phyloP scores from a whole-genome alignment of 2,113 vertebrate genomes.

The Madoqua kirkii region DNA sequence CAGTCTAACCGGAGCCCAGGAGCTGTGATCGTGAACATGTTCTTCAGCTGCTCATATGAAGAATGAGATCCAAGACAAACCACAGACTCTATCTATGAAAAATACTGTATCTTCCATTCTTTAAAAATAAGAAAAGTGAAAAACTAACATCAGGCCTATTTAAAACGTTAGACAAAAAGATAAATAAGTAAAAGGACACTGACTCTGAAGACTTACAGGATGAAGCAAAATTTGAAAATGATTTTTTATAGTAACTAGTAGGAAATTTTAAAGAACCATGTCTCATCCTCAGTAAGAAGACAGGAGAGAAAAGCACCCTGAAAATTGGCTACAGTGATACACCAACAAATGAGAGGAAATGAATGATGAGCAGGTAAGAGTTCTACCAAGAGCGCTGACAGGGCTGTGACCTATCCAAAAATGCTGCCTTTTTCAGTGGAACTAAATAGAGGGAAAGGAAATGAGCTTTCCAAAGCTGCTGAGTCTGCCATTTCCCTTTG shows the following conservation, averaged over 20 bases:
- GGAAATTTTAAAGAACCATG: background rate
- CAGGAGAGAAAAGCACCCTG: background rate
- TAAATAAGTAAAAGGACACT: background rate
- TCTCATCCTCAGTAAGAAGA: background rate
- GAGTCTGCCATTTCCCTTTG: background rate
- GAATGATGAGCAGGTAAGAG: background rate
- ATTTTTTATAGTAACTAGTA: background rate
- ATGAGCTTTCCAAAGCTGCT: background rate
- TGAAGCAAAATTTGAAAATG: background rate
- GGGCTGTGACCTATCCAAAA: background rate
- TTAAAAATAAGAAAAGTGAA: background rate
- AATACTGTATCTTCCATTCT: background rate
- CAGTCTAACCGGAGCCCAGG: background rate
- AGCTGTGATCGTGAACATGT: background rate
- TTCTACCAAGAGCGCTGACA: background rate
- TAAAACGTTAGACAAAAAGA: background rate
- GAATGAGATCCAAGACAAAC: background rate
- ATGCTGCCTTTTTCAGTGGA: background rate
- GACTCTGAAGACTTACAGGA: background rate
- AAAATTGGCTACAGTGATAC: background rate
- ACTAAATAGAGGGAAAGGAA: background rate
- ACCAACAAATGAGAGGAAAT: background rate
- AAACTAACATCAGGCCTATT: background rate
- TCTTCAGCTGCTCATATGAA: background rate
- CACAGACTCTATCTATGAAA: background rate